A percentile compares a stretch with the other conserved stretches of the same genome.
These are phyloP conservation scores for Rhinatrema bivittatum DNA, from an alignment of 2,797 vertebrate species.

Conservation along the genomic window DNA sequence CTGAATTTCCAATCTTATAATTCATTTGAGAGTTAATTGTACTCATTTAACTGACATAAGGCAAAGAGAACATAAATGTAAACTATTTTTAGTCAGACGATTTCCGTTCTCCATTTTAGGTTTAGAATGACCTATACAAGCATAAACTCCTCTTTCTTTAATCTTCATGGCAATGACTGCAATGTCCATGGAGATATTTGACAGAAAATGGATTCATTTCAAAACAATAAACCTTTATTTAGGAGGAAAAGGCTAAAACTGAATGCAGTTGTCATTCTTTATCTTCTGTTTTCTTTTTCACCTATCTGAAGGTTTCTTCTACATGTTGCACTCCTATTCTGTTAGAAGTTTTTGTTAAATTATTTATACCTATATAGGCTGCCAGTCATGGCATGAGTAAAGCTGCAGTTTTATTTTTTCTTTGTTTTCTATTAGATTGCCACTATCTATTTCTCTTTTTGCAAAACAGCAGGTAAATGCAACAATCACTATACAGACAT, in stretches of 20 bases:
- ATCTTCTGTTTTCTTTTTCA: slow-evolving; percentile 20
- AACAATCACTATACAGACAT: neutral
- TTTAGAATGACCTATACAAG: slow-evolving; percentile 11
- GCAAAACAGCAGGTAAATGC: slow-evolving; percentile 26
- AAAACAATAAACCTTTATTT: slow-evolving; percentile 17
- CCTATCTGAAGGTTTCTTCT: slow-evolving; percentile 50
- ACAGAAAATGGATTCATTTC: neutral
- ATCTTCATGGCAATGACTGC: neutral
- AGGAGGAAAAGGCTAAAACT: slow-evolving; percentile 18
- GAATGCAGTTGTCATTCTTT: slow-evolving; percentile 29
- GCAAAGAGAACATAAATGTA: no score
- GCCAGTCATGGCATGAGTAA: slow-evolving; percentile 54
- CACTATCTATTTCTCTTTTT: slow-evolving; percentile 45
- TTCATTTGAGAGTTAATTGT: neutral
- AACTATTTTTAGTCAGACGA: neutral
- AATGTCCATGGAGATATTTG: neutral
- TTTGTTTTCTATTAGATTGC: slow-evolving; percentile 58
- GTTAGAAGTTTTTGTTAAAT: slow-evolving; percentile 73
- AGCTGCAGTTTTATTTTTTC: slow-evolving; percentile 35
- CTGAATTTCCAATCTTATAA: slow-evolving; percentile 2
- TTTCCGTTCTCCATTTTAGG: slow-evolving; percentile 1
- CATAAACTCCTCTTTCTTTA: slow-evolving; percentile 1
- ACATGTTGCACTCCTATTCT: slow-evolving; percentile 43
- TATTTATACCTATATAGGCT: slow-evolving; percentile 55
- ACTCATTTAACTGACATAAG: slow-evolving; percentile 4